Base-by-base conservation (phyloP, 2,888 invertebrate genomes). In the Machimus rusticus region DNA sequence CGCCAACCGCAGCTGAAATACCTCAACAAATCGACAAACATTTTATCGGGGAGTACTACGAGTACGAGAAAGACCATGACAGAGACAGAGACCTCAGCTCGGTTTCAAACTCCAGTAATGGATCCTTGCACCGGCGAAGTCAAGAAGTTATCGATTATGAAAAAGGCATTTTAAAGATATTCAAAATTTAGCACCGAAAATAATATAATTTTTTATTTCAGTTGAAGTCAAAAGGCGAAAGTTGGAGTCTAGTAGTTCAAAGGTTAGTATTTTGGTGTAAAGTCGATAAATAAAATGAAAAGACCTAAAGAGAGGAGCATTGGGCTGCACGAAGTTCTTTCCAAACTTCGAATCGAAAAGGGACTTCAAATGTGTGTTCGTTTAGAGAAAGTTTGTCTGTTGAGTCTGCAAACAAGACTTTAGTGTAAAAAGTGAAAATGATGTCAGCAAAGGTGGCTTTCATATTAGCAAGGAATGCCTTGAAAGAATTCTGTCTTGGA, bases 181-280 rank as follows among this genome's bases (percentile, higher is more conserved):
- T 74, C 28, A n/a, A 31, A 46, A 37, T 78, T 78, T 55, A 31
- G 37, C 31, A 66, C 55, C n/a, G 19, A 31, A 76, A 76, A 43
- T 51, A 3, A 28, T 43, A 23, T 78, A 12, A 87, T 87, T 76
- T 82, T n/a, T 87, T 31, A 66, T 82, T 84, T 9, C 31, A 88
- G 87, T 86, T 91, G 97, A 97, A 93, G 94, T 95, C 91, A 97
- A 97, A 94, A 95, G 97, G 93, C 95, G 97, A 94, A 97, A 97
- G 95, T 92, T 97, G 93, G 97, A 97, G 93, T 94, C 93, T 93
- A 94, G 94, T 91, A 95, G 95, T 93, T 95, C 96, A 94, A 97
- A 97, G 96, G 97, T 97, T 95, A 95, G 96, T 96, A 96, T 95
- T 94, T 94, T 93, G 93, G 93, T 94, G 93, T 92, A 92, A 91